Base-by-base conservation (phyloP, 2,888 invertebrate genomes). In the Aphodius sticticus region DNA sequence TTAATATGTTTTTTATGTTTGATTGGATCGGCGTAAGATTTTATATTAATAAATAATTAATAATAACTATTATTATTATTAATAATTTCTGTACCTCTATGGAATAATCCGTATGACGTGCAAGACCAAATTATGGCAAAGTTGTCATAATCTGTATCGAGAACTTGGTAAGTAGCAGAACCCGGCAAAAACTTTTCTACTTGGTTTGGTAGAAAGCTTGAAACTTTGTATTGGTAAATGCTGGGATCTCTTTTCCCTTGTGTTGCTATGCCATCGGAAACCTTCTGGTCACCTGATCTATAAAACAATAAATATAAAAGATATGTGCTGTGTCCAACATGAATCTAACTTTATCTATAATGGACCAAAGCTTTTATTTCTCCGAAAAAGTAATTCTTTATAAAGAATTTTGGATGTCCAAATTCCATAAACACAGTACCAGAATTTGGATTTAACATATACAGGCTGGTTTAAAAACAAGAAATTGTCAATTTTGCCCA, bases 91-190 rank as follows among this genome's bases (percentile, higher is more conserved):
- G 84, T 86, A 93, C 94, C 94, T 86, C 92, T 90, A 86, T 93
- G 92, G 78, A 92, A 90, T 75, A 94, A 84, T 77, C 92, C 92
- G 82, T 93, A 90, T 87, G 93, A 93, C 16, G 93, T 92, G 85
- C 95, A 95, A 4, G 94, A 94, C 93, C 94, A 95, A 76, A 95
- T 86, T 81, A 95, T 91, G 69, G 94, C 94, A 88, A 93, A 95
- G 85, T 92, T 92, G 0, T 91, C 91, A 88, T 95, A 95, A 88
- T 95, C 95, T 0, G 95, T 94, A 85, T 93, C 92, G 35, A 95
- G 90, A 74, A 95, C 90, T 88, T 92, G 92, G 89, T 95, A 95
- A 82, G 92, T 92, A 0, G 95, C 95, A 7, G 94, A 93, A 74
- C 94, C 95, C 7, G 95, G 95, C 84, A 95, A 88, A 84, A 94